Base-by-base conservation (phyloP, 1,140 invertebrate species). In the Oedothorax gibbosus region DNA sequence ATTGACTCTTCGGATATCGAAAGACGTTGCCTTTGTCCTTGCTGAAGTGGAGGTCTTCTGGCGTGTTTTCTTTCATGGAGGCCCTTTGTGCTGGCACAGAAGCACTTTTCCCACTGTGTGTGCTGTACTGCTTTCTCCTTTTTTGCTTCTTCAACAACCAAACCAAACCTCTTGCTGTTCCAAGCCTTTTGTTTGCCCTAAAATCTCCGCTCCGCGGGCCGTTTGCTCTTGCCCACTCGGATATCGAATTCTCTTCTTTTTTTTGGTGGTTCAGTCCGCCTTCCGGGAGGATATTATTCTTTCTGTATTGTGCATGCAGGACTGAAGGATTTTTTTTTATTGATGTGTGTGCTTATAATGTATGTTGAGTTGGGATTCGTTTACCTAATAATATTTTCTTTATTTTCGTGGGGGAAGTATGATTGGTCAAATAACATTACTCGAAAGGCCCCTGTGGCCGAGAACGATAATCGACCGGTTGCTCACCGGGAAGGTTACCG, bases 1-100 rank as follows among this genome's bases (percentile, higher is more conserved):
- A 77, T 77, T 77, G 57, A 77, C 75, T 77, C 20, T 77, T 64
- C 56, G 57, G 60, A 77, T 77, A 77, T 77, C 49, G 72, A 75
- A 75, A 75, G 72, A 12, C 54, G 54, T 75, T 21, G 57, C 75
- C 21, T 77, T 77, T 77, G 75, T 77, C 53, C 18, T 62, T 62
- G 69, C 8, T 11, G 50, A 66, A 11, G 72, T 35, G 60, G 20
- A 21, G 21, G 20, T 49, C 54, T 75, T 75, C 14, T 56, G 56
- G 54, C 53, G 12, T 75, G 72, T 75, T 75, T 75, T 75, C 72
- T 75, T 75, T 60, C 20, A 10, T 35, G 18, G 35, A 35, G 35
- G 50, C 54, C n/a, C 69, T 51, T 71, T 71, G 35, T 35, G 35
- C 35, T 35, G 35, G 10, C 50, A 53, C 10, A 54, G 69, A 51